Conservation (phyloP, 2,113 vertebrate species). For the Pterocles burchelli region DNA sequence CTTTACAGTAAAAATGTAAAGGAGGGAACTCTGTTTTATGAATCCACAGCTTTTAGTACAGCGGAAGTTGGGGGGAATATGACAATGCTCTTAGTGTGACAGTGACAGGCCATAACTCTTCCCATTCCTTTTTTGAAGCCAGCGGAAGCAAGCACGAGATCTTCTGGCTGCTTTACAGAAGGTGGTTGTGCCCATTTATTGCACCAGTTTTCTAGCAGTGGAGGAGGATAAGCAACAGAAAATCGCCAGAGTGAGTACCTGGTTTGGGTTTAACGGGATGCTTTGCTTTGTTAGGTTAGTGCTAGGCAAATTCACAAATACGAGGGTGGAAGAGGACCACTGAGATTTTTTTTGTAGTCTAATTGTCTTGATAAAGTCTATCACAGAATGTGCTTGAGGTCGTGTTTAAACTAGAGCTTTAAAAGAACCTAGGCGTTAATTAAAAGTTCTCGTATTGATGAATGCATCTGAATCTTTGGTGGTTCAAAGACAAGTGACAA, state of each 20-base stretch:
- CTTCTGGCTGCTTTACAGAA: constrained; percentile 95
- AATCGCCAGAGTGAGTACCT: constrained; percentile 85
- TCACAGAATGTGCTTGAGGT: neutral
- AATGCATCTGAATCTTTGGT: neutral
- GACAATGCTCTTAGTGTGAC: accelerated
- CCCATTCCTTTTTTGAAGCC: constrained; percentile 73
- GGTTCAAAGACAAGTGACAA: neutral
- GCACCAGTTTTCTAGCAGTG: constrained; percentile 95
- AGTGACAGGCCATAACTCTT: neutral
- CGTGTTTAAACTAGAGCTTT: neutral
- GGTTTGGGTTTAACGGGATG: neutral
- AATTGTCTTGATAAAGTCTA: neutral
- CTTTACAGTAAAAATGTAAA: neutral
- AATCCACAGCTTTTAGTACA: neutral
- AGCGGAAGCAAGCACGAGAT: constrained; percentile 95
- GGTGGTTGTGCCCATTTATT: constrained; percentile 98
- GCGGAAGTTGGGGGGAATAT: neutral
- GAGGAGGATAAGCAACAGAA: constrained; percentile 99
- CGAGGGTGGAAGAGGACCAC: neutral
- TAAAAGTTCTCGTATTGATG: accelerated
- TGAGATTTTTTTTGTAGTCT: neutral
- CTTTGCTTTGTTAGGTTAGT: neutral
- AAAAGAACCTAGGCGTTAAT: neutral
- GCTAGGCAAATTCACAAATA: neutral
- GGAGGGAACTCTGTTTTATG: neutral